These are phyloP conservation scores for Odontocolon sp. DNA, from an alignment of 2,888 invertebrate genomes.

Conservation along the genomic window DNA sequence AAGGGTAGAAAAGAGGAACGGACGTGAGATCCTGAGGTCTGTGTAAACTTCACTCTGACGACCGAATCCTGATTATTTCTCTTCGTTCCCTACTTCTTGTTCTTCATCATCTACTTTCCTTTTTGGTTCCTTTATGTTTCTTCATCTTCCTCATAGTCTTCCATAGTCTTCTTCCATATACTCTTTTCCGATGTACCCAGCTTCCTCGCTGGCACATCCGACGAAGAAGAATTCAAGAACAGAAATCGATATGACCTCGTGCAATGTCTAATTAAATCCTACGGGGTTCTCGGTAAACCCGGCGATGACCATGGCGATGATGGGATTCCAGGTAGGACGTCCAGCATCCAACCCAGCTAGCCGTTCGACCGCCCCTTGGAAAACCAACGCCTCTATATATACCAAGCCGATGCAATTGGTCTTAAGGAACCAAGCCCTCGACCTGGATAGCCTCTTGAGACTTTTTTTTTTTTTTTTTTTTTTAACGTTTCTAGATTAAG, in stretches of 20 bases:
- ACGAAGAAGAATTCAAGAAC: slow-evolving; percentile 59
- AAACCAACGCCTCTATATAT: slow-evolving; percentile 48
- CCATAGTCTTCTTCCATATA: background rate
- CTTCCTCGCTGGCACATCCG: slow-evolving; percentile 1
- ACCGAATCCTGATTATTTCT: slow-evolving; percentile 33
- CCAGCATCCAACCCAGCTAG: background rate
- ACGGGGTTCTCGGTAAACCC: slow-evolving; percentile 62
- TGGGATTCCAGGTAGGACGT: slow-evolving; percentile 63
- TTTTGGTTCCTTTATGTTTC: background rate
- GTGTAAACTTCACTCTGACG: slow-evolving; percentile 11
- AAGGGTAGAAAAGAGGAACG: slow-evolving; percentile 1
- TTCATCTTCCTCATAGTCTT: slow-evolving; percentile 32
- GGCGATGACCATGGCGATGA: slow-evolving; percentile 59
- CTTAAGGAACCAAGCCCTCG: slow-evolving; percentile 45
- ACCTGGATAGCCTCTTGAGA: slow-evolving; percentile 36
- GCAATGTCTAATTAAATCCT: slow-evolving; percentile 68
- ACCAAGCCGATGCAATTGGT: slow-evolving; percentile 36
- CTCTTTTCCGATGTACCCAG: no score
- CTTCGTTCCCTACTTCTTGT: slow-evolving; percentile 27
- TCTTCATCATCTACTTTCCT: slow-evolving; percentile 26
- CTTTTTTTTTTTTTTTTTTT: background rate
- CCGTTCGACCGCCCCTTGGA: slow-evolving; percentile 17
- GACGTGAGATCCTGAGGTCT: background rate
- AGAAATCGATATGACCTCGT: slow-evolving; percentile 67
- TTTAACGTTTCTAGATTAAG: slow-evolving; percentile 26